Evolutionary conservation across 2,888 invertebrate species (phyloP).

Genomic region (Diabrotica balteata): DNA sequence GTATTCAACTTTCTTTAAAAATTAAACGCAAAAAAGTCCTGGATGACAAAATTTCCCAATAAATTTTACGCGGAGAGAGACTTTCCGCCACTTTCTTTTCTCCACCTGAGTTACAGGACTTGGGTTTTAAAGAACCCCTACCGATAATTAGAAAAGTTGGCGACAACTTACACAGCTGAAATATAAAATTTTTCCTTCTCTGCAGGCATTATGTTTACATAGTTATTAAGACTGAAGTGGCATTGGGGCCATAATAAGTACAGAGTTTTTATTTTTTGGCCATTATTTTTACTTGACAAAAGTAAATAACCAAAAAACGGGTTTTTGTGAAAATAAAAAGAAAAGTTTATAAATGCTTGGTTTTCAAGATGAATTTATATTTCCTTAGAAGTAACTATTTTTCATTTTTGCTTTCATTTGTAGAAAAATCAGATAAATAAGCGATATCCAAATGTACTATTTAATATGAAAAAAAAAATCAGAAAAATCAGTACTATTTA

Average conservation of each 20-base stretch:
- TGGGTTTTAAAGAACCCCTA: slow-evolving; percentile 20
- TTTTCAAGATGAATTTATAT: too few relatives aligned
- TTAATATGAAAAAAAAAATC: too few relatives aligned
- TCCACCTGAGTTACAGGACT: slow-evolving; percentile 24
- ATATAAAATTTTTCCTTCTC: slow-evolving; percentile 9
- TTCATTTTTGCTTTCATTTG: too few relatives aligned
- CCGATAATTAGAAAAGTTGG: slow-evolving; percentile 28
- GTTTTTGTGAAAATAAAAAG: too few relatives aligned
- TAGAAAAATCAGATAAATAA: too few relatives aligned
- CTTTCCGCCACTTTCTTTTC: slow-evolving; percentile 25
- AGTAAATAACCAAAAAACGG: too few relatives aligned
- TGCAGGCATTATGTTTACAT: slow-evolving; percentile 11
- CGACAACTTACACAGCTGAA: slow-evolving; percentile 7
- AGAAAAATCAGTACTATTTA: too few relatives aligned
- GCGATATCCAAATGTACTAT: too few relatives aligned
- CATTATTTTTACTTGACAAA: too few relatives aligned
- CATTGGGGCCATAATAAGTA: background rate
- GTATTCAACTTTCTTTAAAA: slow-evolving; percentile 22
- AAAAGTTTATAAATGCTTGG: too few relatives aligned
- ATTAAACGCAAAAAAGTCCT: slow-evolving; percentile 20
- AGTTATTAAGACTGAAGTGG: slow-evolving; percentile 8
- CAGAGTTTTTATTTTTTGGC: too few relatives aligned
- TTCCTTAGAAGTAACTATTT: too few relatives aligned
- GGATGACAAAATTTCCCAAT: slow-evolving; percentile 23
- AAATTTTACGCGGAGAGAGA: slow-evolving; percentile 24